These are phyloP conservation scores for Melanostoma scalare DNA, from an alignment of 2,888 invertebrate genomes.

Conservation along the genomic window DNA sequence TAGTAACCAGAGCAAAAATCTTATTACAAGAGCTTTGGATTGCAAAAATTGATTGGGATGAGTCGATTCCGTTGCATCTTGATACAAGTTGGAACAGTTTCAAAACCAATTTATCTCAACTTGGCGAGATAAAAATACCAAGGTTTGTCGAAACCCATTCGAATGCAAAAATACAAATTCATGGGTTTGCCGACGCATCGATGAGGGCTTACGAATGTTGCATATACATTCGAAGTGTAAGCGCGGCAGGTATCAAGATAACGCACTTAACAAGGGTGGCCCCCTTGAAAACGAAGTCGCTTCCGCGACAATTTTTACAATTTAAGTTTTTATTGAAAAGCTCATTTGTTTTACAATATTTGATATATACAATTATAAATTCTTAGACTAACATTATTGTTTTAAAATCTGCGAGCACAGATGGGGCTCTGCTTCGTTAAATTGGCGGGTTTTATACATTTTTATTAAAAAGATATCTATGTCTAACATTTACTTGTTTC, in stretches of 20 bases:
- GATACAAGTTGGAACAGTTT: slow-evolving; percentile 19
- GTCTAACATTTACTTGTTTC: too few species aligned
- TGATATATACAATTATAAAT: too few species aligned
- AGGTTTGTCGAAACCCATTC: slow-evolving; percentile 18
- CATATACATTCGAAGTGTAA: slow-evolving; percentile 29
- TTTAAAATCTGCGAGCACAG: too few species aligned
- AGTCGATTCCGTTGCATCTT: slow-evolving; percentile 29
- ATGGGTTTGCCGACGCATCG: slow-evolving; percentile 35
- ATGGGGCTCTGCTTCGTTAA: too few species aligned
- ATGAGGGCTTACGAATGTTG: slow-evolving; percentile 59
- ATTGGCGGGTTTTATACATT: too few species aligned
- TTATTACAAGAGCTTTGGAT: slow-evolving; percentile 41
- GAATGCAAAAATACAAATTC: not conserved
- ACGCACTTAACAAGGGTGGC: slow-evolving; percentile 52
- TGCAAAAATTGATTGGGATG: slow-evolving; percentile 44
- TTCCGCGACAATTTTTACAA: too few species aligned
- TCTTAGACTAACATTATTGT: too few species aligned
- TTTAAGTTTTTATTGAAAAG: too few species aligned
- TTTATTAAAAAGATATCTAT: too few species aligned
- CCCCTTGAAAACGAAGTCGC: slow-evolving; percentile 47
- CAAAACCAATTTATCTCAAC: slow-evolving; percentile 5
- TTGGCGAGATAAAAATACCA: slow-evolving; percentile 14
- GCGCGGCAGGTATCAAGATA: slow-evolving; percentile 14
- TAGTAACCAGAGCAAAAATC: slow-evolving; percentile 37
- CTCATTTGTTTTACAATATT: too few species aligned